phyloP scores from a whole-genome alignment of 2,113 vertebrate genomes.

The human region DNA sequence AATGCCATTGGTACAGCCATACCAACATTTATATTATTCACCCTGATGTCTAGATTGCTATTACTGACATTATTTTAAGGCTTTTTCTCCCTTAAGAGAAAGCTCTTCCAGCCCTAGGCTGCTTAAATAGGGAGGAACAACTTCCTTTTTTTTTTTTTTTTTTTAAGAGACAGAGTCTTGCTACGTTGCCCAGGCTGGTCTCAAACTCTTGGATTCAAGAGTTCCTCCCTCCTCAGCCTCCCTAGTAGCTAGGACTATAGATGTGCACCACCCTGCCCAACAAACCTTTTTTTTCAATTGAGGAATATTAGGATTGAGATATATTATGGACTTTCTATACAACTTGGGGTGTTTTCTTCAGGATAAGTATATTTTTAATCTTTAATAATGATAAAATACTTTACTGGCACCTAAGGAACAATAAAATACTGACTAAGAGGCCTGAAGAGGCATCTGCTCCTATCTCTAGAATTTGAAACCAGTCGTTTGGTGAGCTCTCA shows the following conservation, averaged over 20 bases:
- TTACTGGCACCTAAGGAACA: not conserved
- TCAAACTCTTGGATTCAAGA: not conserved
- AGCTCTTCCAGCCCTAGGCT: not conserved
- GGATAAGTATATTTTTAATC: not conserved
- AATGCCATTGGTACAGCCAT: not conserved
- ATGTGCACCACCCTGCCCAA: not conserved
- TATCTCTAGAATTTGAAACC: not conserved
- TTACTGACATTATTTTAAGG: not conserved
- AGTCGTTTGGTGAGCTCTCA: not conserved
- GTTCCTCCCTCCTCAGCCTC: not conserved
- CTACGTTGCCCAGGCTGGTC: not conserved
- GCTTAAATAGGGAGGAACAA: not conserved
- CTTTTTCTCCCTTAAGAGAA: not conserved
- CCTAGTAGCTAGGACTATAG: not conserved
- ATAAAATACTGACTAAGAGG: not conserved
- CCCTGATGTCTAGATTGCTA: not conserved
- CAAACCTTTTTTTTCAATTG: not conserved
- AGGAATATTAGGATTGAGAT: not conserved
- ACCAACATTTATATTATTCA: not conserved
- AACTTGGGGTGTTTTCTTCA: not conserved
- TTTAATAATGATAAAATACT: slow-evolving; percentile 1
- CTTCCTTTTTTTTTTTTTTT: not conserved
- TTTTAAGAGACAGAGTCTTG: not conserved
- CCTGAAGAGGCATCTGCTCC: not conserved
- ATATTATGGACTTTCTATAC: not conserved